Evolutionary conservation across 2,113 vertebrate species (phyloP), one percentile per base, ranked within the genome.

Genomic region (Hippocampus abdominalis): DNA sequence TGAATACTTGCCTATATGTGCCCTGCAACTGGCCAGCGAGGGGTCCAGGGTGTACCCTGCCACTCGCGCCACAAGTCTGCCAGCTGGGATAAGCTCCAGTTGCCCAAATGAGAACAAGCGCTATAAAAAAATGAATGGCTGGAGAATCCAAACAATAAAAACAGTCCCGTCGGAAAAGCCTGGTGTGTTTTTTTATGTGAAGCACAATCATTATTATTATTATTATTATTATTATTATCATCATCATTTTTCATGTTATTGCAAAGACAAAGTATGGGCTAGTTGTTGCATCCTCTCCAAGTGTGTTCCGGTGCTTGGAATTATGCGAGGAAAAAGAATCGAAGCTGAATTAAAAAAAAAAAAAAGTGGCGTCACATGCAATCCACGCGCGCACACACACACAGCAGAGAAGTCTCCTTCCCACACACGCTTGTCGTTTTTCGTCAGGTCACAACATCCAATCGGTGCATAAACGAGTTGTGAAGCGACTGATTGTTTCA

Each of bases 401-500:
- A 64, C n/a, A 20, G 40, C 63, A 64, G 62, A 59, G 25, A 59
- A 27, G 25, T 59, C 15, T 60, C 54, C 27, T 60, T 60, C 7
- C 57, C 57, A 60, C 13, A 20, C 27, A 29, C 57, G 16, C 57
- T 60, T 60, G 27, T 57, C 27, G n/a, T 60, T 60, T 32, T 60
- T 60, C 16, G 57, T 40, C 21, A n/a, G n/a, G 62, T 44, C 21
- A 21, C n/a, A 64, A 39, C n/a, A 23, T 64, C 62, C 62, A 23
- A 44, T 64, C 39, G 16, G 62, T 64, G 62, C 62, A 64, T 64
- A 64, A 64, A 64, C n/a, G 21, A 40, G 21, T 64, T 44, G 39
- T 25, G 39, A 64, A 64, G 39, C 62, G 36, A 36, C 60, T 62
- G 60, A 64, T 64, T 64, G 62, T 64, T 64, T 64, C 62, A 44